phyloP scores from a whole-genome alignment of 1,140 invertebrate genomes.

The Ostrea edulis region DNA sequence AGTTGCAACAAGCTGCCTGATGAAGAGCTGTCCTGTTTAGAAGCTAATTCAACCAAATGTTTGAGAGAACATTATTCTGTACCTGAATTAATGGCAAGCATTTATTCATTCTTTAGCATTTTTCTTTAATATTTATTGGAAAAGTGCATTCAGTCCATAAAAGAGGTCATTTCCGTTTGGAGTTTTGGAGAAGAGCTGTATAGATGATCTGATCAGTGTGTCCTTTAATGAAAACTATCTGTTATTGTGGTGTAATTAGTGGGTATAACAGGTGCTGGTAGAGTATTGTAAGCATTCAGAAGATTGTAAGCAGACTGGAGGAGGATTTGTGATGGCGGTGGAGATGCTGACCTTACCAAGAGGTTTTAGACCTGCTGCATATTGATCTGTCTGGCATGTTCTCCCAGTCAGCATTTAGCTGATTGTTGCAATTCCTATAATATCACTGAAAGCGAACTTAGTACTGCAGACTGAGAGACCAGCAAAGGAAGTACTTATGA shows the following conservation, averaged over 20 bases:
- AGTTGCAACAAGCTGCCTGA: conserved; percentile 77
- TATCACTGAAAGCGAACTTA: not conserved
- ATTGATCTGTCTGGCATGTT: conserved; percentile 35
- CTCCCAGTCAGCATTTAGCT: not conserved
- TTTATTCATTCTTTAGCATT: not conserved
- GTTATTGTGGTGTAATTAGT: not conserved
- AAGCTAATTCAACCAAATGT: not conserved
- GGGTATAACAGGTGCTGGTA: not conserved
- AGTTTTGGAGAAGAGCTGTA: not conserved
- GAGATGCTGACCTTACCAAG: not conserved
- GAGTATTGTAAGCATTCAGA: not conserved
- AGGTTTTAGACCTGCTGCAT: not conserved
- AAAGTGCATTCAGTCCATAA: not conserved
- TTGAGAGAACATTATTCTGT: not conserved
- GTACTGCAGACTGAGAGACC: not conserved
- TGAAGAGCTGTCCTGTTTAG: conserved; percentile 77
- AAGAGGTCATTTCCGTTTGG: conserved; percentile 8
- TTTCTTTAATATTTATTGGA: not conserved
- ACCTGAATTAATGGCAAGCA: not conserved
- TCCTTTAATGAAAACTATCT: not conserved
- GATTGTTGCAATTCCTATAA: conserved; percentile 4
- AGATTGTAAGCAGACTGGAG: not conserved
- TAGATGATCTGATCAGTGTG: not conserved
- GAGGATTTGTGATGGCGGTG: conserved; percentile 38
- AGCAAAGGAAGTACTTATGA: not conserved